Evolutionary conservation across 2,797 vertebrate species (phyloP).

Genomic region (Pangasius krempfi): DNA sequence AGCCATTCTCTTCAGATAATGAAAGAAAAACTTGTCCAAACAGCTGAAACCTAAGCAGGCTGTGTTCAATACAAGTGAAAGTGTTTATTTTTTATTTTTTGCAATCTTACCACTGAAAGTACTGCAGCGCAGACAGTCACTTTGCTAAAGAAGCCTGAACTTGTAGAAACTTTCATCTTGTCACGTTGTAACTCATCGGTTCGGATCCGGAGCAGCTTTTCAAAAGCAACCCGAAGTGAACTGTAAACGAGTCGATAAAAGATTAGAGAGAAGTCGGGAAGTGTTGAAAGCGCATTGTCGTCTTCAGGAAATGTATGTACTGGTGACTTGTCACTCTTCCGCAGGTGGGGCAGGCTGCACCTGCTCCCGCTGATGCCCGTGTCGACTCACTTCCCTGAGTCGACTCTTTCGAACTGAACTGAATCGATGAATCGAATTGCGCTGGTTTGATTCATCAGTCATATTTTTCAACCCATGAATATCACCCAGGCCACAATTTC

Average conservation of each 20-base stretch:
- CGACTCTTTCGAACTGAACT: background rate
- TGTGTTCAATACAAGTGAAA: background rate
- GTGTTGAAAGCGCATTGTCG: background rate
- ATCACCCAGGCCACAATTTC: background rate
- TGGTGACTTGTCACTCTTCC: slow-evolving; percentile 29
- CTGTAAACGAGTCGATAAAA: background rate
- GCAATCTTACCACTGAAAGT: slow-evolving; percentile 41
- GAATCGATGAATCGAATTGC: background rate
- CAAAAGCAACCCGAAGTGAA: background rate
- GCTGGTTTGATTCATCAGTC: background rate
- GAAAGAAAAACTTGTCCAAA: background rate
- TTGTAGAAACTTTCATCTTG: slow-evolving; percentile 30
- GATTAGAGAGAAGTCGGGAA: background rate
- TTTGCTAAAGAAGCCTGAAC: slow-evolving; percentile 23
- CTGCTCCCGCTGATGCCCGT: background rate
- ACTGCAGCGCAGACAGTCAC: background rate
- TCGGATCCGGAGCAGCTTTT: background rate
- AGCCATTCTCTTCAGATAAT: background rate
- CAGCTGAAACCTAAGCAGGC: background rate
- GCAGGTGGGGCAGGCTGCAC: slow-evolving; percentile 25
- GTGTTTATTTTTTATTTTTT: background rate
- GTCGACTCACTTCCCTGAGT: slow-evolving; percentile 6
- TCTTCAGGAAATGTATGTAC: background rate
- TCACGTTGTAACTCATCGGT: background rate
- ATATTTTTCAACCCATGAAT: too few relatives aligned